These are phyloP conservation scores for Ericerus pela DNA, from an alignment of 1,140 invertebrate genomes.

Conservation along the genomic window DNA sequence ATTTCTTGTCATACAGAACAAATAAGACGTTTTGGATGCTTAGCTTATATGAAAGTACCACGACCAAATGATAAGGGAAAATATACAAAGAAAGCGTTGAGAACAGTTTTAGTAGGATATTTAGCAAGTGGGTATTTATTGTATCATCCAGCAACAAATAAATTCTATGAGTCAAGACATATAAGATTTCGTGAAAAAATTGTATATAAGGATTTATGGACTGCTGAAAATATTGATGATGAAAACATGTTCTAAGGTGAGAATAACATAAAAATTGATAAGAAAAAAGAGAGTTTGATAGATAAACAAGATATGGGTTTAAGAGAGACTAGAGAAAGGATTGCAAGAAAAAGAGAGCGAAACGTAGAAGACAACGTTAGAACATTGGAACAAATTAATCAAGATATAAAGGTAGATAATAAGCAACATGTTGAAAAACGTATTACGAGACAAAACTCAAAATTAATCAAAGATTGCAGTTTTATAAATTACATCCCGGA, in stretches of 20 bases:
- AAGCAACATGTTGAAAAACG: not conserved
- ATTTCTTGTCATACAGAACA: too few species aligned
- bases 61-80: not conserved
- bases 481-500: not conserved
- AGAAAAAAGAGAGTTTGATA: too few species aligned
- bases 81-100: not conserved
- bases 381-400: not conserved
- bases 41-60: not conserved
- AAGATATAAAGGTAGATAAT: not conserved
- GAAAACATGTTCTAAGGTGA: not conserved
- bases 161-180: not conserved
- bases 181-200: not conserved
- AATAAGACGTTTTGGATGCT: not conserved
- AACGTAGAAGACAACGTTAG: not conserved
- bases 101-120: not conserved
- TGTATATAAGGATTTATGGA: not conserved
- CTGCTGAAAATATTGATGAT: not conserved
- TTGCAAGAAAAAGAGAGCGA: not conserved
- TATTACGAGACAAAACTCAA: not conserved
- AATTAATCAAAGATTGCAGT: not conserved
- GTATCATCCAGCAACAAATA: not conserved
- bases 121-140: not conserved
- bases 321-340: not conserved
- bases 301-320: not conserved
- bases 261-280: too few species aligned